Base-by-base conservation (phyloP, 2,888 invertebrate species). In the Megamerina dolium region DNA sequence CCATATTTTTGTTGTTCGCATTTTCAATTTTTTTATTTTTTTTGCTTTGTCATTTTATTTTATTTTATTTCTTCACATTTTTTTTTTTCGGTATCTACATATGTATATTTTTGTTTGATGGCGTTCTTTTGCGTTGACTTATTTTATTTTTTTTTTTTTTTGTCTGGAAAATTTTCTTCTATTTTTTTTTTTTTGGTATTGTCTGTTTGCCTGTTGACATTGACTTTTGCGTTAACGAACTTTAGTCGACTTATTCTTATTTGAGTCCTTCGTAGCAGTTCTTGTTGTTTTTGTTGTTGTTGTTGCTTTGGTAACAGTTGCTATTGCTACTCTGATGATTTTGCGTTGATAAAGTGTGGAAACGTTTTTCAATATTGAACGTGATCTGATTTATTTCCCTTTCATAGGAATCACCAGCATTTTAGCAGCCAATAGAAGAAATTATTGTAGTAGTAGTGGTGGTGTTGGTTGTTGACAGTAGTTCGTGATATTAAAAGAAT, bases 381-480 rank as follows among this genome's bases (percentile, higher is more conserved):
- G 52, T 52, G 52, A 52, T 46, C 40, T 52, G 43, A 45, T 50
- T 48, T 49, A 49, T 50, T 30, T 38, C 21, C 18, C 31, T 12
- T n/a, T n/a, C n/a, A n/a, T n/a, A n/a, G n/a, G n/a, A n/a, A n/a
- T n/a, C n/a, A n/a, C n/a, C n/a, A n/a, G n/a, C n/a, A n/a, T n/a
- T n/a, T n/a, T n/a, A n/a, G n/a, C n/a, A n/a, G n/a, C n/a, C n/a
- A n/a, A n/a, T n/a, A n/a, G n/a, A n/a, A n/a, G n/a, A n/a, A n/a
- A n/a, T n/a, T n/a, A n/a, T n/a, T n/a, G n/a, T n/a, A n/a, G n/a
- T n/a, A n/a, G n/a, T n/a, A n/a, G n/a, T n/a, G n/a, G n/a, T n/a
- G n/a, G n/a, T n/a, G n/a, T n/a, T n/a, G n/a, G n/a, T n/a, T n/a
- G n/a, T n/a, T n/a, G n/a, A n/a, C n/a, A n/a, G n/a, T n/a, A n/a